Evolutionary conservation across 2,113 vertebrate genomes (phyloP), one percentile per base, ranked within the genome.

Genomic region (Okapia johnstoni): DNA sequence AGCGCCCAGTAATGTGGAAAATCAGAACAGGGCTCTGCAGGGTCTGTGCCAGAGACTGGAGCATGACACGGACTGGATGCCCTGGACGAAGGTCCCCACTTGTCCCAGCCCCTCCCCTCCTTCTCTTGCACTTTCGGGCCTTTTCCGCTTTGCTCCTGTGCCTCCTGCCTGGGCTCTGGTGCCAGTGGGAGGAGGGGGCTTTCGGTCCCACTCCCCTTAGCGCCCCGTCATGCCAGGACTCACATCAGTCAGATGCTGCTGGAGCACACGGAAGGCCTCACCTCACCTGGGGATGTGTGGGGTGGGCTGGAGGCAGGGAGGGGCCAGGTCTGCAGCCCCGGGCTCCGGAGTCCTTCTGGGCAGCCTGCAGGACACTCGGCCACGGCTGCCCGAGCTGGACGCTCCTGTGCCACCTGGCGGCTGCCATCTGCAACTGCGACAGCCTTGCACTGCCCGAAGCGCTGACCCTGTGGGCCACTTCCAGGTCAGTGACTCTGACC

Each of bases 371-470:
- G 85, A 16, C 79, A 2, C n/a, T 6, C 0, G 14, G n/a, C 36
- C 25, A 2, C 13, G 1, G 48, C 8, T 0, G 2, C 2, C 1
- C 1, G 17, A 36, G 6, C 30, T 57, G 83, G 36, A 7, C 43
- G 80, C 90, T 70, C 52, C 26, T 36, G 14, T 55, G 87, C 98
- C 97, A 55, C 61, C 97, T 97, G 84, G 92, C 87, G 98, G 93
- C 85, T 30, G 1, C 43, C 16, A 1, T 16, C n/a, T 2, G 92
- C 46, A 92, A 85, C 84, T 70, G 87, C 84, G 4, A 7, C 19
- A 28, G 60, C 46, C 83, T 14, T 5, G 4, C 33, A 3, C 40
- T 9, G 81, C 57, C 21, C 10, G 0, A 43, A 52, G 9, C 26
- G 7, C 25, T 19, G 50, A 57, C 52, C 57, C 2, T 1, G 5